Evolutionary conservation across 2,888 invertebrate genomes (phyloP).

Genomic region (Ferrisia virgata): DNA sequence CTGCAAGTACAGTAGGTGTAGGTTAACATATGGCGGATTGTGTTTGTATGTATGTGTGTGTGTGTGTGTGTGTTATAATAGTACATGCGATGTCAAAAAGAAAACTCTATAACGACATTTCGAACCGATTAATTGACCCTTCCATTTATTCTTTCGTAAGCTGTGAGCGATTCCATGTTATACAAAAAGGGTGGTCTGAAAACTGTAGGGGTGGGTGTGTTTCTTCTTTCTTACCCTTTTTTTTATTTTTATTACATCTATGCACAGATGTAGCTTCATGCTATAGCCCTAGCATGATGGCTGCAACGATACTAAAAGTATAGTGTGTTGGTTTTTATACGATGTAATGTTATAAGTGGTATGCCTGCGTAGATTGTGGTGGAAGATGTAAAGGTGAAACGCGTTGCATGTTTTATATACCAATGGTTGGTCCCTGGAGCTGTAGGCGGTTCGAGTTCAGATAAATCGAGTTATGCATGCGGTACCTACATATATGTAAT

Average conservation of each 20-base stretch:
- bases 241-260: too few species aligned
- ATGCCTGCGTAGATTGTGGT: background rate
- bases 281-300: too few species aligned
- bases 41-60: background rate
- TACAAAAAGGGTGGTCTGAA: background rate
- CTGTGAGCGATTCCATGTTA: background rate
- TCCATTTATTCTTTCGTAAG: too few species aligned
- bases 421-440: background rate
- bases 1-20: background rate
- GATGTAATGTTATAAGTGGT: background rate
- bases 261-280: too few species aligned
- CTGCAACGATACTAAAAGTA: too few species aligned
- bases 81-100: too few species aligned
- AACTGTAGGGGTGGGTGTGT: background rate
- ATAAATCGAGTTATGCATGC: background rate
- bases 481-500: too few species aligned
- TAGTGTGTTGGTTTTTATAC: too few species aligned
- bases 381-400: background rate
- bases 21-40: background rate
- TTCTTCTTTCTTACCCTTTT: background rate
- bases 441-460: background rate
- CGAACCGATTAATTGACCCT: background rate
- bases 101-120: background rate
- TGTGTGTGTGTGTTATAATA: too few species aligned
- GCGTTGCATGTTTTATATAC: background rate